Evolutionary conservation across 2,113 vertebrate species (phyloP), one percentile per base, ranked within the genome.

Genomic region (Pyrgilauda ruficollis): DNA sequence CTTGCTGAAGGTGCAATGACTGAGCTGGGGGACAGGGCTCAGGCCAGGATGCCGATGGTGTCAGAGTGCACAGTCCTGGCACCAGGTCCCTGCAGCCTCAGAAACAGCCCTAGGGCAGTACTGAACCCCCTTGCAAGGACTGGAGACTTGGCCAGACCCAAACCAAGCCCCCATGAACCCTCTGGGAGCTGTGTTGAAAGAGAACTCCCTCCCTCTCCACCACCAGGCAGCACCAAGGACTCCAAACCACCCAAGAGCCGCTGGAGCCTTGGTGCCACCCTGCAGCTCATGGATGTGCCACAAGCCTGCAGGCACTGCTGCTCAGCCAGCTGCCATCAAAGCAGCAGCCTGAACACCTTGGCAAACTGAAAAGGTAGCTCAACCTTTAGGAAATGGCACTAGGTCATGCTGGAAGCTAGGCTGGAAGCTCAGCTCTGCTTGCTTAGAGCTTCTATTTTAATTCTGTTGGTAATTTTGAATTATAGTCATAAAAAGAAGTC

Each of bases 211-310:
- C 39, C n/a, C 19, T 46, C 52, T 28, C 19, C n/a, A 23, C 6
- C 35, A 10, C 24, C 0, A 0, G 24, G 22, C 53, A 68, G 37
- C 37, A 31, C 18, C 0, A 2, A 74, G 26, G 37, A 58, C 56
- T 55, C 49, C 49, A 58, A 20, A 17, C 13, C 30, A n/a, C 17
- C 10, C 2, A 15, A 33, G 37, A 15, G 47, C 9, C 28, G 33
- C 49, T 3, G 4, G 11, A 58, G 61, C 46, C 50, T 26, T 11
- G 44, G 26, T 73, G 69, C 52, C 49, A 30, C 19, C 28, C 39
- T 35, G 12, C 27, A 6, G 44, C 44, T 74, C 14, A 3, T 19
- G 30, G 5, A 26, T 0, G 1, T 21, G 35, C 52, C 66, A 18
- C 2, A 4, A 30, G 37, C 55, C n/a, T 0, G 0, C 31, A 26